Evolutionary conservation across 2,888 invertebrate genomes (phyloP).

Genomic region (Xestobium rufovillosum): DNA sequence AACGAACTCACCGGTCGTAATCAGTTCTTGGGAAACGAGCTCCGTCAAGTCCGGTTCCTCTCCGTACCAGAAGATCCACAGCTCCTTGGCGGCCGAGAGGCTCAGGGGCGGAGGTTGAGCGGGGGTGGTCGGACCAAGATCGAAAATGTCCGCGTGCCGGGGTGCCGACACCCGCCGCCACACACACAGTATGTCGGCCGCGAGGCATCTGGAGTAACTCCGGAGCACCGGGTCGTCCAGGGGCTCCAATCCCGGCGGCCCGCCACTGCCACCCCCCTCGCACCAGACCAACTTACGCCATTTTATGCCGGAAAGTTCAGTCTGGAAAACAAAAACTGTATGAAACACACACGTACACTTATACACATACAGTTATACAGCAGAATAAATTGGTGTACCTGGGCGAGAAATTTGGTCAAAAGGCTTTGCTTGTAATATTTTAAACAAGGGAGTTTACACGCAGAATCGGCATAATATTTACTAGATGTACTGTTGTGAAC

Average conservation of each 20-base stretch:
- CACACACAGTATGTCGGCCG: constrained; percentile 93
- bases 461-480: too few relatives aligned
- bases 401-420: too few relatives aligned
- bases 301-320: constrained; percentile 98
- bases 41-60: constrained; percentile 87
- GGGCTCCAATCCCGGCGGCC: constrained; percentile 54
- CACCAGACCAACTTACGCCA: constrained; percentile 93
- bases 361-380: constrained; percentile 44
- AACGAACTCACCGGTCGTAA: constrained; percentile 75
- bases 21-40: constrained; percentile 77
- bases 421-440: too few relatives aligned
- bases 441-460: too few relatives aligned
- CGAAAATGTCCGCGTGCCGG: constrained; percentile 43
- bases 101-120: constrained; percentile 64
- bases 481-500: too few relatives aligned
- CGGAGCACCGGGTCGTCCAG: constrained; percentile 85
- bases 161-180: constrained; percentile 84
- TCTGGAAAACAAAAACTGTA: constrained; percentile 57
- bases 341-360: constrained; percentile 20
- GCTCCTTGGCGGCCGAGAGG: constrained; percentile 85
- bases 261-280: constrained; percentile 51
- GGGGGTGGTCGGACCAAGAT: constrained; percentile 47
- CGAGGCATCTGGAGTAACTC: constrained; percentile 85
- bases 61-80: constrained; percentile 99
- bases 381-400: too few relatives aligned